Evolutionary conservation across 1,140 invertebrate genomes (phyloP), one percentile per base, ranked within the genome.

Genomic region (Halyomorpha halys): DNA sequence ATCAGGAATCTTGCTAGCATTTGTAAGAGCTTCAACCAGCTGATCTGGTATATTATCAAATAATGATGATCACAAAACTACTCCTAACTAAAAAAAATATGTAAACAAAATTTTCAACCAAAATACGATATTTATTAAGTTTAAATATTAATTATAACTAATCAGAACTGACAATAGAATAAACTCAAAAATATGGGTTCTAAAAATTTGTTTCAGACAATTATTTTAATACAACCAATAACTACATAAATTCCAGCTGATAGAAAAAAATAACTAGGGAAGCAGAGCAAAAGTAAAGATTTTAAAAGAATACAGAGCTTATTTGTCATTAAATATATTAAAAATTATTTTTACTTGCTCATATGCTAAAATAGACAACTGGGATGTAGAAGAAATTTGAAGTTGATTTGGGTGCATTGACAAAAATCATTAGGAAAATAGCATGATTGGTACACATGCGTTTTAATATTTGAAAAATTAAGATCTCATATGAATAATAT

Each of bases 211-310:
- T 13, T 13, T 11, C 11, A 39, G 34, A 39, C 4, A 63, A 47
- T 45, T 59, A 13, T 19, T 27, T 54, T 44, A 60, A 63, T 49
- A 34, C 44, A 63, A 30, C 59, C 56, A 59, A 30, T 8, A 30
- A 30, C 8, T 30, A 30, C 8, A 30, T 30, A 8, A 65, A 23
- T 59, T 59, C 13, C 16, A 59, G 30, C n/a, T 18, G 23, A 53
- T 53, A 21, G 4, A 8, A 14, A 30, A 53, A 21, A 53, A 53
- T 25, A 53, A 53, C 18, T n/a, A 9, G 6, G 6, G 14, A 25
- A 9, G 23, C 18, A 8, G 49, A 21, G 16, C 49, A 16, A 21
- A 1, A 21, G 49, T 8, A n/a, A 25, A 21, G 18, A 53, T 53
- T 2, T 53, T 53, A 15, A 15, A 30, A 30, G 3, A 4, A 8